A percentile compares a stretch with the other conserved stretches of the same genome.
phyloP scores from a whole-genome alignment of 2,113 vertebrate species.

The Lathamus discolor region DNA sequence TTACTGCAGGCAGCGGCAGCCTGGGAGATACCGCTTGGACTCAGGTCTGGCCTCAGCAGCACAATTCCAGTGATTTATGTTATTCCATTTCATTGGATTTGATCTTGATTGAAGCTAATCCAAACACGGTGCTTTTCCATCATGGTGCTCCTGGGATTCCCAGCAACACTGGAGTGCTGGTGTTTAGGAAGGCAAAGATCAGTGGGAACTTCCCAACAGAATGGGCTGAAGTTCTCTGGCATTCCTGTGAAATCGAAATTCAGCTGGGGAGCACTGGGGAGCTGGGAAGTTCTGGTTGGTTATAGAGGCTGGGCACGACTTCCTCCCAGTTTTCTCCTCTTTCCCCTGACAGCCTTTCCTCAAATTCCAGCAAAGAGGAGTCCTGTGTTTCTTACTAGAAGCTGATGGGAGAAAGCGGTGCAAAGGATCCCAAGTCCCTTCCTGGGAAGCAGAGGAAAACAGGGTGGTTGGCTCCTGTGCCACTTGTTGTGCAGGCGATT shows the following conservation, averaged over 20 bases:
- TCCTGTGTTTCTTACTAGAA: background rate
- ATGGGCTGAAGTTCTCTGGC: background rate
- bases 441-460: background rate
- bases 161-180: background rate
- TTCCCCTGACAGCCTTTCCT: background rate
- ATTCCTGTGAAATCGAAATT: background rate
- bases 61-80: background rate
- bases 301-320: background rate
- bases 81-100: background rate
- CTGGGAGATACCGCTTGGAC: background rate
- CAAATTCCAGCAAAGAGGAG: background rate
- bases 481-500: background rate
- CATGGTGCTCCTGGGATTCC: background rate
- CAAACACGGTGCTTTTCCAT: background rate
- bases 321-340: background rate
- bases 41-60: background rate
- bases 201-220: background rate
- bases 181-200: background rate
- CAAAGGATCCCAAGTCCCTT: background rate
- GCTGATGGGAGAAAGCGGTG: background rate
- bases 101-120: background rate
- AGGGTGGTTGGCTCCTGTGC: background rate
- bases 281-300: background rate
- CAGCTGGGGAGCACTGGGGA: rapidly evolving
- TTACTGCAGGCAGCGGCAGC: background rate